These are phyloP conservation scores for Cyphomyrus discorhynchus DNA, from an alignment of 2,113 vertebrate species.

Conservation along the genomic window DNA sequence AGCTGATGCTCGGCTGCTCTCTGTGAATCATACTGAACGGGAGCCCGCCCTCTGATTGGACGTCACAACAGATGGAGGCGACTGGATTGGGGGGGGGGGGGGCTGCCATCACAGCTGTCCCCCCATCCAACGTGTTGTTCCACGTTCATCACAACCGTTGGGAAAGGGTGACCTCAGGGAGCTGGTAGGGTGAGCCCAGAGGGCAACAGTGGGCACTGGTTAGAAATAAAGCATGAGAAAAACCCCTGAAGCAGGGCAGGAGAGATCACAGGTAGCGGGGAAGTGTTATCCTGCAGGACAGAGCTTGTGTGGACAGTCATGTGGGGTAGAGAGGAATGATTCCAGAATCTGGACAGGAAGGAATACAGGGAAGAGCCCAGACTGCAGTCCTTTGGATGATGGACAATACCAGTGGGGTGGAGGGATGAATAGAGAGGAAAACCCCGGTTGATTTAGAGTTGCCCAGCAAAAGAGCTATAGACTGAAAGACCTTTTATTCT, in stretches of 20 bases:
- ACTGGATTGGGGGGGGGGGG: not conserved
- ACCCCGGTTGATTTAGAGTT: not conserved
- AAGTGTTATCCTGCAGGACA: not conserved
- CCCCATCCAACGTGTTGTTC: not conserved
- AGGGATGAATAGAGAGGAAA: not conserved
- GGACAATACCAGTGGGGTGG: not conserved
- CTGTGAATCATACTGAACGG: not conserved
- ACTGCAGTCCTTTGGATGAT: not conserved
- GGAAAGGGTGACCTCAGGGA: not conserved
- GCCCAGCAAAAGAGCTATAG: not conserved
- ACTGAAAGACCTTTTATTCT: not conserved
- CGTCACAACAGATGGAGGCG: not conserved
- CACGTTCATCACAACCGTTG: not conserved
- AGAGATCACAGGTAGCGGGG: not conserved
- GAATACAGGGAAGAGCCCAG: not conserved
- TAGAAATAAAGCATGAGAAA: not conserved
- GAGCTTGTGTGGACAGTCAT: not conserved
- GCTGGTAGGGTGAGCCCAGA: not conserved
- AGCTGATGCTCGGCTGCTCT: slow-evolving; percentile 37
- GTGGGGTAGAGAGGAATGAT: not conserved
- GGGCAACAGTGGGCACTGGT: not conserved
- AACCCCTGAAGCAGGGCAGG: not conserved
- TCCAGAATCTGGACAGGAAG: not conserved
- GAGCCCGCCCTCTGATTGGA: not conserved
- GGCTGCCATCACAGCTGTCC: not conserved